These are phyloP conservation scores for Lagopus muta DNA, from an alignment of 2,113 vertebrate species.

Conservation along the genomic window DNA sequence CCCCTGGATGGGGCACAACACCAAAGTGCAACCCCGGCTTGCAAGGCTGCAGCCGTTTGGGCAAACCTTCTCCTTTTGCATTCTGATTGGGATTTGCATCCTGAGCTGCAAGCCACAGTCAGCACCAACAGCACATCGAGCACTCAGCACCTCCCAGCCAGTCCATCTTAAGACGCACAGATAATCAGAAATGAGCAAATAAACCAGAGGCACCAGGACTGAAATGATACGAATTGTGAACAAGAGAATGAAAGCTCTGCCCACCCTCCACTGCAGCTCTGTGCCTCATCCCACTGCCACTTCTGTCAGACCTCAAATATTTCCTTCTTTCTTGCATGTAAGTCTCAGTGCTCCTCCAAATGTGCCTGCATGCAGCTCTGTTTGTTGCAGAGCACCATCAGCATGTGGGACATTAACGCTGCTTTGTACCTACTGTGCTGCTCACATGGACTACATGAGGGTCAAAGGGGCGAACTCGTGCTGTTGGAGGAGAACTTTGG, in stretches of 20 bases:
- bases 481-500: neutral
- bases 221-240: neutral
- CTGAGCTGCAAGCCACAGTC: neutral
- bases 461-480: neutral
- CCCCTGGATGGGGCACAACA: neutral
- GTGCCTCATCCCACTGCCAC: too few species aligned
- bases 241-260: neutral
- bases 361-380: neutral
- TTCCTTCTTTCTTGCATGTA: neutral
- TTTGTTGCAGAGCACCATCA: neutral
- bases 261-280: too few species aligned
- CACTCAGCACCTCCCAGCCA: neutral
- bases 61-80: neutral
- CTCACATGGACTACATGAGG: neutral
- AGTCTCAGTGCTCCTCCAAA: neutral
- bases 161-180: neutral
- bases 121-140: neutral
- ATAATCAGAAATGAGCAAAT: neutral
- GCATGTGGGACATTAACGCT: neutral
- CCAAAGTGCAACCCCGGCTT: neutral
- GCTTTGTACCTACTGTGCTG: neutral
- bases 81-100: neutral
- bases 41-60: neutral
- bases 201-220: neutral
- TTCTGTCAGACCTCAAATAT: neutral